Evolutionary conservation across 92 coral and sea anemone genomes (phyloP).

Genomic region (Anthopleura xanthogrammica): DNA sequence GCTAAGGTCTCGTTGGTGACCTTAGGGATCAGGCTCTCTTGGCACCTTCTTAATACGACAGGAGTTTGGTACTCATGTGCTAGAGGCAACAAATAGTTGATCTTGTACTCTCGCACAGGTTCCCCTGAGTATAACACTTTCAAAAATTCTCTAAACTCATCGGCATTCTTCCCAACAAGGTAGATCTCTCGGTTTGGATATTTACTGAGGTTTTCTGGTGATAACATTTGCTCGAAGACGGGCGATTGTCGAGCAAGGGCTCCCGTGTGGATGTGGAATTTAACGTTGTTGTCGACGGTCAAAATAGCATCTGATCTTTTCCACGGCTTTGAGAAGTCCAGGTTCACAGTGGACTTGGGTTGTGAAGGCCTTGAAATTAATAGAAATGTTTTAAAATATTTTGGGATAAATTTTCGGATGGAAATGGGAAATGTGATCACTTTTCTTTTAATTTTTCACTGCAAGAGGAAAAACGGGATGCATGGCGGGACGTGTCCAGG

Average conservation of each 20-base stretch:
- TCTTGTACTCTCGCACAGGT: constrained; percentile 46
- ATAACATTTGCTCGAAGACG: constrained; percentile 36
- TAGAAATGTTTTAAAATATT: neutral
- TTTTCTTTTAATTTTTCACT: too few species aligned
- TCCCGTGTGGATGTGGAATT: constrained; percentile 43
- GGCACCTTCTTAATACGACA: constrained; percentile 40
- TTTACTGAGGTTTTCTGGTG: constrained; percentile 39
- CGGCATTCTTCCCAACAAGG: constrained; percentile 41
- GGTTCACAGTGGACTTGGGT: constrained; percentile 6
- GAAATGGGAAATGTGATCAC: too few species aligned
- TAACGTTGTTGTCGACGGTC: constrained; percentile 42
- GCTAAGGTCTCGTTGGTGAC: constrained; percentile 43
- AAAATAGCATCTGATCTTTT: constrained; percentile 41
- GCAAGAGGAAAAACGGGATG: too few species aligned
- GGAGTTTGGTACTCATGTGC: constrained; percentile 41
- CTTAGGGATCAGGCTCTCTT: constrained; percentile 44
- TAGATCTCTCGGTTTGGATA: constrained; percentile 44
- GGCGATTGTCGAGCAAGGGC: constrained; percentile 36
- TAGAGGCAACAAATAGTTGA: constrained; percentile 34
- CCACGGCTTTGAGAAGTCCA: constrained; percentile 49
- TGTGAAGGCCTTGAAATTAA: constrained; percentile 14
- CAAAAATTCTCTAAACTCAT: constrained; percentile 38
- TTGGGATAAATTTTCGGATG: neutral
- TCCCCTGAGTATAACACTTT: constrained; percentile 43
- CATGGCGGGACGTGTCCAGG: too few species aligned